Evolutionary conservation across 2,888 invertebrate species (phyloP), one percentile per base, ranked within the genome.

Genomic region (Acrocera orbiculus): DNA sequence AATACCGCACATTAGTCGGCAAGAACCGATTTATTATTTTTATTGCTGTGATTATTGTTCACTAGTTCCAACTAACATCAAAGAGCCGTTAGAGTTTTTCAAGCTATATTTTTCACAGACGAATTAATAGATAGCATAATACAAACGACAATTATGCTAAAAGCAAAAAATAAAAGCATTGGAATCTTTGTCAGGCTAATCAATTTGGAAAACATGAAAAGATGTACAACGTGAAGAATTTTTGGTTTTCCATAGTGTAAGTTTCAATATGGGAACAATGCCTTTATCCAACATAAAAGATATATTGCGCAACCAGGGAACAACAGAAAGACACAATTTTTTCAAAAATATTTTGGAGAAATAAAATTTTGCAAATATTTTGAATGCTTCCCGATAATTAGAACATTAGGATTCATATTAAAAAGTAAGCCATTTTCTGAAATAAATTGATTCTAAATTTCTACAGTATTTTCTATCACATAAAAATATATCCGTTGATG

Each of bases 401-500:
- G 20, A 9, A 26, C n/a, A 26, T 26, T 11, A 20, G 20, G 20
- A 20, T 9, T 20, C 20, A 9, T 27, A 29, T 30, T 19, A 11
- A 33, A 33, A 33, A 33, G 27, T 13, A 7, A 13, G 14, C 28
- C 14, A 27, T n/a, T n/a, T n/a, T n/a, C n/a, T n/a, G n/a, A n/a
- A n/a, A n/a, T n/a, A n/a, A n/a, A n/a, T n/a, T 16, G 27, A 11
- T 33, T 30, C 16, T 29, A 30, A 16, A 19, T 33, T 30, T 27
- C n/a, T n/a, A n/a, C n/a, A n/a, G n/a, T n/a, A n/a, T n/a, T n/a
- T n/a, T n/a, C n/a, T n/a, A n/a, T n/a, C 34, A 26, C 16, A 33
- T 27, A 33, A 33, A 27, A 13, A 33, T 33, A 33, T 33, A n/a
- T 23, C 27, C 27, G 27, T 33, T 13, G 34, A 33, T 16, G 27